Evolutionary conservation across 1,140 invertebrate species (phyloP).

Genomic region (Coenobita brevimanus): DNA sequence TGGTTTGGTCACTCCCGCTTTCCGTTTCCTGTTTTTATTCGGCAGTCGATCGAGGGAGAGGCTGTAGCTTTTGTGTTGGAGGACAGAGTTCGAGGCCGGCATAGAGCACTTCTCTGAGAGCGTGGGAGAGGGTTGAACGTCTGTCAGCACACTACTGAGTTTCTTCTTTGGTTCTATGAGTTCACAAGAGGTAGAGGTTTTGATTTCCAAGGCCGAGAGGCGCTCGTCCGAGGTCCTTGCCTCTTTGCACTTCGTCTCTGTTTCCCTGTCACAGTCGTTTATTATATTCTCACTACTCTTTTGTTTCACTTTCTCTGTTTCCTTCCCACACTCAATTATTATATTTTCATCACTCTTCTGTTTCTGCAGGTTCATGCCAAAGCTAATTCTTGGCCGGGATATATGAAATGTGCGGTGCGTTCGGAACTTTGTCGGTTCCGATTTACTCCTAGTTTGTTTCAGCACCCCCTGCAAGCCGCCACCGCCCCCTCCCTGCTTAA

Average conservation of each 20-base stretch:
- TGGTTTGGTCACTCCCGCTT: too few species aligned
- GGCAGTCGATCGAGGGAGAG: constrained; percentile 52
- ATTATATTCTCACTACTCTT: too few species aligned
- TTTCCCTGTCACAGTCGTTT: too few species aligned
- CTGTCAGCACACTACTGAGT: constrained; percentile 27
- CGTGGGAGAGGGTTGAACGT: constrained; percentile 57
- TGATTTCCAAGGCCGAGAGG: constrained; percentile 45
- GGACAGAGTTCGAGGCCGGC: constrained; percentile 43
- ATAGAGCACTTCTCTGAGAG: constrained; percentile 59
- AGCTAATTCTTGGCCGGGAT: constrained; percentile 58
- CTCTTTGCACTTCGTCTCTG: not conserved
- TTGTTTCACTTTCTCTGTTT: constrained; percentile 12
- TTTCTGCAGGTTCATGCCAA: constrained; percentile 48
- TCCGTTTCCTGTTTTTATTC: too few species aligned
- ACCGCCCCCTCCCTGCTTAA: constrained; percentile 55
- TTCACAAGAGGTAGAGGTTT: constrained; percentile 64
- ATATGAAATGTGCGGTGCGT: constrained; percentile 59
- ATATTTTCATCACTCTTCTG: constrained; percentile 53
- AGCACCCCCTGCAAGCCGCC: constrained; percentile 51
- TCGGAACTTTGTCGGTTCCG: constrained; percentile 41
- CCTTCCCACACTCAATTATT: constrained; percentile 38
- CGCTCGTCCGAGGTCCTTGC: constrained; percentile 21
- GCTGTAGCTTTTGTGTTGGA: constrained; percentile 55
- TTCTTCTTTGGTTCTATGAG: constrained; percentile 60
- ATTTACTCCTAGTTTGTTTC: constrained; percentile 57